Conservation (phyloP, 2,888 invertebrate genomes). For the Dexiosoma caninum region DNA sequence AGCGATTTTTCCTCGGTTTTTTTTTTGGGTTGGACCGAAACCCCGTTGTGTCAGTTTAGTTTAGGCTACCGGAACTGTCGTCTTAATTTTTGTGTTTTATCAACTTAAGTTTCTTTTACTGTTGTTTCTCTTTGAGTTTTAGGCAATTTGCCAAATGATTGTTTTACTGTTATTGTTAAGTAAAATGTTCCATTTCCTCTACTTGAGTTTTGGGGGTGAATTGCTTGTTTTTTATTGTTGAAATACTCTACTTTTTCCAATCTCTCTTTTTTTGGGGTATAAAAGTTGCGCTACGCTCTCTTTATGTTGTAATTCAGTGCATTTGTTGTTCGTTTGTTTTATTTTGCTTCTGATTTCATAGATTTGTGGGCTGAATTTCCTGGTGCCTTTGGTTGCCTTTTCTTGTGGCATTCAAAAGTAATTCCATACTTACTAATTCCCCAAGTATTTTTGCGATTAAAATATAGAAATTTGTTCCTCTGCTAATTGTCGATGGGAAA, state of each 20-base stretch:
- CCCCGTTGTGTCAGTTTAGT: too few species aligned
- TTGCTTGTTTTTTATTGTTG: not conserved
- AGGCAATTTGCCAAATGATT: constrained; percentile 45
- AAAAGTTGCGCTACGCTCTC: constrained; percentile 1
- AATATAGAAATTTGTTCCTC: constrained; percentile 15
- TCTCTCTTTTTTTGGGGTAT: constrained; percentile 32
- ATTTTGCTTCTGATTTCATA: not conserved
- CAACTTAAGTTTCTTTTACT: not conserved
- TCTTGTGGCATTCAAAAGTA: constrained; percentile 33
- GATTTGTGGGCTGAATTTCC: constrained; percentile 20
- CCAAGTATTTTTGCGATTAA: constrained; percentile 26
- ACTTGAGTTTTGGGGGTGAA: constrained; percentile 22
- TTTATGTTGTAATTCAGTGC: constrained; percentile 14
- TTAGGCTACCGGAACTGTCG: too few species aligned
- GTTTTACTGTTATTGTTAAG: not conserved
- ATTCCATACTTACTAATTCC: constrained; percentile 44
- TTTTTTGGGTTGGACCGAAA: too few species aligned
- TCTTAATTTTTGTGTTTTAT: too few species aligned
- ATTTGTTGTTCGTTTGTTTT: constrained; percentile 8
- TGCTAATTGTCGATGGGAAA: too few species aligned
- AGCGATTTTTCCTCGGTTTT: too few species aligned
- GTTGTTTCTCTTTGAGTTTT: constrained; percentile 19
- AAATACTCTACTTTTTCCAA: not conserved
- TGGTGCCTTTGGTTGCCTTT: constrained; percentile 26
- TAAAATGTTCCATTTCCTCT: not conserved